Evolutionary conservation across 2,888 invertebrate species (phyloP), one percentile per base, ranked within the genome.

Genomic region (Yponomeuta evonymella): DNA sequence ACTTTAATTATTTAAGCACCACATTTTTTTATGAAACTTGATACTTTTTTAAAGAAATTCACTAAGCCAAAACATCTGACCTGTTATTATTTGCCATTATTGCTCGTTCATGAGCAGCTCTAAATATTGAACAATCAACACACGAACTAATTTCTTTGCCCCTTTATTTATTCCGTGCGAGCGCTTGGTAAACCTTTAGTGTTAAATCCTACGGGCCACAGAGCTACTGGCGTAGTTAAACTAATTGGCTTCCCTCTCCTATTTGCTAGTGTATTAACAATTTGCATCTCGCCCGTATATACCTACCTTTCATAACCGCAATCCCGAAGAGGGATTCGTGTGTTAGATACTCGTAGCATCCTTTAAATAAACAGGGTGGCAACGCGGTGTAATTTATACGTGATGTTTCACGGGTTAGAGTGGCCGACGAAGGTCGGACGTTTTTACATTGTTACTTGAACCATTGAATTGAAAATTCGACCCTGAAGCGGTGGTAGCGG

Each of bases 91-190:
- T 43, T 43, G 51, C 51, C 5, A 58, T 3, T 15, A 58, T 51
- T 8, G 12, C 2, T 23, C 10, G 51, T 12, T 51, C 11, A 12
- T 2, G 8, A 8, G 12, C 51, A 51, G 12, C 2, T 12, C 51
- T 12, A 51, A 51, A 51, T 12, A 51, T 12, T 51, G 0, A 51
- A 51, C 51, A 12, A 10, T 64, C 51, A 33, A 48, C 29, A 11
- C 29, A 58, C 48, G 33, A 69, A 69, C 51, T 58, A 69, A 69
- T 69, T 69, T 69, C 51, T n/a, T 36, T n/a, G 33, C 67, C 15
- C 15, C 2, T 43, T 48, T 11, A 23, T 43, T 43, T 6, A 15
- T n/a, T 48, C 48, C 68, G 10, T 36, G 15, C n/a, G 64, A 64
- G 64, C 12, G 64, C 64, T 64, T 29, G 64, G 64, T 29, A 65